phyloP scores from a whole-genome alignment of 2,888 invertebrate species.

The Apodemia zela region DNA sequence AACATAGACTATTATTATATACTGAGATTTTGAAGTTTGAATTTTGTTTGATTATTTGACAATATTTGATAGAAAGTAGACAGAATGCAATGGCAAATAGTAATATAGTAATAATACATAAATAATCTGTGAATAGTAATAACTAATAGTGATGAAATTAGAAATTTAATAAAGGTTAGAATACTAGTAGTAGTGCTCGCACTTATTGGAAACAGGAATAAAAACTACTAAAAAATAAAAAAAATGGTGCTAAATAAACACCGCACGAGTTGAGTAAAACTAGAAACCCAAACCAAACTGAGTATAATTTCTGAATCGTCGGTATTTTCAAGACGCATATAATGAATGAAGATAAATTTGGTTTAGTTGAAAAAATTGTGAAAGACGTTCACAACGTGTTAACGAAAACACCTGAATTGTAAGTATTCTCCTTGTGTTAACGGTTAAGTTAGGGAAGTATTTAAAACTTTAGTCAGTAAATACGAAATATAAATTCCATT shows the following conservation, averaged over 20 bases:
- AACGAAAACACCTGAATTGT: slow-evolving; percentile 88
- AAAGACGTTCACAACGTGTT: slow-evolving; percentile 87
- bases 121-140: no score
- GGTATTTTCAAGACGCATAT: slow-evolving; percentile 20
- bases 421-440: slow-evolving; percentile 61
- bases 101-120: no score
- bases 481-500: no score
- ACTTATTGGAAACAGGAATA: background rate
- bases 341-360: slow-evolving; percentile 83
- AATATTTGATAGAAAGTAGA: no score
- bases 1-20: no score
- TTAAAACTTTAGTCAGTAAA: no score
- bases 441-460: background rate
- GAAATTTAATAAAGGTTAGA: no score
- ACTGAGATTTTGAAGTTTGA: no score
- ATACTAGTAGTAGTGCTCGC: no score
- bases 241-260: background rate
- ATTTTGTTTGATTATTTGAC: no score
- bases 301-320: background rate
- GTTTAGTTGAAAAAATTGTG: slow-evolving; percentile 90
- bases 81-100: no score
- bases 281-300: background rate
- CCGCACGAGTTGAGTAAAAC: background rate
- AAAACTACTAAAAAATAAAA: background rate
- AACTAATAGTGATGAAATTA: no score